Evolutionary conservation across 2,888 invertebrate species (phyloP).

Genomic region (Andrena praecox): DNA sequence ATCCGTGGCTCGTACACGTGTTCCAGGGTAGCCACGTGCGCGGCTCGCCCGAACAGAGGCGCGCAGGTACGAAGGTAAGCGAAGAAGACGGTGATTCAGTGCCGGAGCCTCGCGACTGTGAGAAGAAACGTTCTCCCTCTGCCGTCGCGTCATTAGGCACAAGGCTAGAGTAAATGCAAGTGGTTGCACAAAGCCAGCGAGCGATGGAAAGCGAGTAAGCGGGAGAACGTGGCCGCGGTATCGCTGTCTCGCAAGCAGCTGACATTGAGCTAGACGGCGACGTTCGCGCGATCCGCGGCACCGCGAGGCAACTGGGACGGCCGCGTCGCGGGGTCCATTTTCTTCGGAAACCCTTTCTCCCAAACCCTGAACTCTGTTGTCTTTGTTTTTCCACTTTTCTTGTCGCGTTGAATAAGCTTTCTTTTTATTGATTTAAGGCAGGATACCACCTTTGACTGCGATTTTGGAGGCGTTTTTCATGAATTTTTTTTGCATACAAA

Average conservation of each 20-base stretch:
- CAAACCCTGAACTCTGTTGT: no score
- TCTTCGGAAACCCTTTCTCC: not conserved
- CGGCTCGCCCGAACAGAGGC: constrained; percentile 12
- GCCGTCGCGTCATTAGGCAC: constrained; percentile 79
- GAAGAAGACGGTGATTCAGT: constrained; percentile 48
- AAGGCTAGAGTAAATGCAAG: constrained; percentile 76
- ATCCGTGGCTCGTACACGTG: constrained; percentile 13
- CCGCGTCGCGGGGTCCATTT: not conserved
- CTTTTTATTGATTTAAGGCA: no score
- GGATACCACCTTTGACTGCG: no score
- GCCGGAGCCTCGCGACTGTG: constrained; percentile 45
- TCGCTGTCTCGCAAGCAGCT: constrained; percentile 58
- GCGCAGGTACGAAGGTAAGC: constrained; percentile 12
- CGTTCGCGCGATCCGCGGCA: constrained; percentile 30
- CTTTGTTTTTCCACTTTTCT: not conserved
- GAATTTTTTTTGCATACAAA: no score
- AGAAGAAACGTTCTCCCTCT: constrained; percentile 69
- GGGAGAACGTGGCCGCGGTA: constrained; percentile 31
- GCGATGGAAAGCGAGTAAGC: constrained; percentile 30
- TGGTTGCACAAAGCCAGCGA: constrained; percentile 69
- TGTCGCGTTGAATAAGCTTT: not conserved
- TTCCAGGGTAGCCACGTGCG: constrained; percentile 23
- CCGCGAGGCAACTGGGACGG: not conserved
- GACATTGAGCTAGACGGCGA: constrained; percentile 69
- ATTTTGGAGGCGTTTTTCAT: no score